Percentiles rank a stretch among this genome's conserved stretches.
Evolutionary conservation across 2,113 vertebrate species (phyloP).

Genomic region (Sinocyclocheilus rhinocerous): DNA sequence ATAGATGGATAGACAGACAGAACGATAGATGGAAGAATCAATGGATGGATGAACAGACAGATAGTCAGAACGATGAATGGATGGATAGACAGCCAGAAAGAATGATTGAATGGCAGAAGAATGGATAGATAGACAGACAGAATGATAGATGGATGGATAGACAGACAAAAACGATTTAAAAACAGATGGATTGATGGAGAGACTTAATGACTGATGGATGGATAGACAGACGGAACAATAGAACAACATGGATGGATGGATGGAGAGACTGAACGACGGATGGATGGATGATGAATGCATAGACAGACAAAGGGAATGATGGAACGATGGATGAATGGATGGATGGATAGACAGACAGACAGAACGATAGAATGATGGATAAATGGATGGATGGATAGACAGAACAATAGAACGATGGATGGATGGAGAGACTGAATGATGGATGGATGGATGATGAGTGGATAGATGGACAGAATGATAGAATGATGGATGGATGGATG

Average conservation of each 20-base stretch:
- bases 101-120: too few relatives aligned
- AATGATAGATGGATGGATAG: too few relatives aligned
- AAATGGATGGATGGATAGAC: not conserved
- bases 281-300: not conserved
- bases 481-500: not conserved
- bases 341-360: not conserved
- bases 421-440: not conserved
- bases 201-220: not conserved
- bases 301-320: not conserved
- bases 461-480: too few relatives aligned
- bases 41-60: not conserved
- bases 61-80: not conserved
- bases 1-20: not conserved
- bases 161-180: too few relatives aligned
- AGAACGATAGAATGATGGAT: not conserved
- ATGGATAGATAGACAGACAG: not conserved
- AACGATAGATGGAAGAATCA: not conserved
- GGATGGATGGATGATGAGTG: not conserved
- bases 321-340: not conserved
- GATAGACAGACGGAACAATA: not conserved
- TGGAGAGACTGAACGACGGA: not conserved
- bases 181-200: not conserved
- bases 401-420: not conserved
- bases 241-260: not conserved
- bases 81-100: not conserved